Conservation (phyloP, 2,888 invertebrate species). For the Herminia tarsipennalis region DNA sequence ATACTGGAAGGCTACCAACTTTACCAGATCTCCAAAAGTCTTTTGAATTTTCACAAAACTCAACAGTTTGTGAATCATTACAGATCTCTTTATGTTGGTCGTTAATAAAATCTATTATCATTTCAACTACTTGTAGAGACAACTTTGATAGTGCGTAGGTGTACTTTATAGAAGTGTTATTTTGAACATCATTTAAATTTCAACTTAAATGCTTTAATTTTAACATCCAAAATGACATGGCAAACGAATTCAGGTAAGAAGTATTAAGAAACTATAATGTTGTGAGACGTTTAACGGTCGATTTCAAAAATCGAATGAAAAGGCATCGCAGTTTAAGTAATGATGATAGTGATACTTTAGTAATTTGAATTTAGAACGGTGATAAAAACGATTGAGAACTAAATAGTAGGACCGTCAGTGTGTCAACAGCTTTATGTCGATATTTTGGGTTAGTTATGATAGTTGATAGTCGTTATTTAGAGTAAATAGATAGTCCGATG, state of each 20-base stretch:
- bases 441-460: conserved; percentile 1
- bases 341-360: conserved; percentile 13
- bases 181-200: conserved; percentile 4
- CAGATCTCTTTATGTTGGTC: conserved; percentile 21
- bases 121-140: conserved; percentile 34
- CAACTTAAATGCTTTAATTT: not conserved
- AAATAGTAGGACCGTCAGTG: conserved; percentile 7
- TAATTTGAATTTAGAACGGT: conserved; percentile 12
- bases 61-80: not conserved
- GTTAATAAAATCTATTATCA: conserved; percentile 37
- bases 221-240: not conserved
- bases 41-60: not conserved
- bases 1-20: conserved; percentile 10
- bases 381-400: conserved; percentile 10
- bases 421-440: conserved; percentile 5
- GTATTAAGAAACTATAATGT: conserved; percentile 21
- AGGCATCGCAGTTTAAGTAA: conserved; percentile 19
- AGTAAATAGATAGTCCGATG: too few relatives aligned
- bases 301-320: conserved; percentile 21
- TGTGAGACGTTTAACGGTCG: conserved; percentile 30
- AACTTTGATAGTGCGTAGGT: conserved; percentile 41
- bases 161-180: conserved; percentile 30
- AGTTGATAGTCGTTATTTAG: too few relatives aligned
- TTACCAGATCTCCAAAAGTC: not conserved
- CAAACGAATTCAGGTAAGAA: conserved; percentile 9